Evolutionary conservation across 2,797 vertebrate species (phyloP).

Genomic region (Phalanger gymnotis): DNA sequence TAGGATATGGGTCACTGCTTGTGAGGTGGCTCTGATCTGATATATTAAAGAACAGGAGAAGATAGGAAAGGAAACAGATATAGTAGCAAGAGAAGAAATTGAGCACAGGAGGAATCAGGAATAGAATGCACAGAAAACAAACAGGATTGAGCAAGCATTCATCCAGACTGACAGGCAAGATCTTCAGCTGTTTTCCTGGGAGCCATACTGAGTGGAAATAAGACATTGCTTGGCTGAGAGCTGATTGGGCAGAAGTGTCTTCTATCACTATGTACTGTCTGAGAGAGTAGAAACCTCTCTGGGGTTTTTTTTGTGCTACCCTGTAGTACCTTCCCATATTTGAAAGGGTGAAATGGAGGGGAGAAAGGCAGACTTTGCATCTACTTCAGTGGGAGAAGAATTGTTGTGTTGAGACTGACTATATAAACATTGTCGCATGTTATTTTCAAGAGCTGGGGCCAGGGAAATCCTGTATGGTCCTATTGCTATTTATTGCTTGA

Average conservation of each 20-base stretch:
- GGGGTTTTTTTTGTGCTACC: background rate
- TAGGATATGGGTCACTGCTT: background rate
- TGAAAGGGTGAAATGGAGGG: background rate
- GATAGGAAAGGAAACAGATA: background rate
- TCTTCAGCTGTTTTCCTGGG: background rate
- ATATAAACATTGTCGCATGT: background rate
- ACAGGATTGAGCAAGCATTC: background rate
- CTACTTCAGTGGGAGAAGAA: background rate
- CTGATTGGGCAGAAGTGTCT: background rate
- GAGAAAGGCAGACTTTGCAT: background rate
- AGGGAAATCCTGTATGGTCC: background rate
- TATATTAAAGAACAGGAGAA: background rate
- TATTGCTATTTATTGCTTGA: background rate
- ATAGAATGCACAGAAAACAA: background rate
- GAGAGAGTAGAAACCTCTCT: background rate
- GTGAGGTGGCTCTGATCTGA: background rate
- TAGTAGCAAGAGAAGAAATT: background rate
- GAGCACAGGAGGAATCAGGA: background rate
- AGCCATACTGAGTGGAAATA: background rate
- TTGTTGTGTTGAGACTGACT: background rate
- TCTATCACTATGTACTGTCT: background rate
- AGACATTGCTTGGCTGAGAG: background rate
- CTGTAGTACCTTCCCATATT: background rate
- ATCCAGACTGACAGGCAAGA: background rate
- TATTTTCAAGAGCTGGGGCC: background rate